Evolutionary conservation across 2,888 invertebrate genomes (phyloP).

Genomic region (Drosophila diplacantha): DNA sequence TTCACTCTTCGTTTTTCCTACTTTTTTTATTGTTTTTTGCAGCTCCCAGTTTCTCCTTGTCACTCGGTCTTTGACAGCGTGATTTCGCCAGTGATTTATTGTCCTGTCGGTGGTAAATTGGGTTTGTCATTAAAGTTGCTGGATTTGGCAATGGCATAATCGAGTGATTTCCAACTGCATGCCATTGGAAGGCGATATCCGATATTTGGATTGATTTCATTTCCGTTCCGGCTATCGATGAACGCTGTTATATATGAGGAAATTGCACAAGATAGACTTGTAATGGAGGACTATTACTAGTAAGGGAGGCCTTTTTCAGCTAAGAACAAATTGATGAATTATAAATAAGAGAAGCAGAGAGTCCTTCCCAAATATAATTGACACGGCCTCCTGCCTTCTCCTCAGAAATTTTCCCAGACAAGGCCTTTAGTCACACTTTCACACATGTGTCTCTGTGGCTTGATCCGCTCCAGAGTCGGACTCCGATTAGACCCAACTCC

Average conservation of each 20-base stretch:
- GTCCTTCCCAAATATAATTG: neutral
- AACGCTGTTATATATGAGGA: neutral
- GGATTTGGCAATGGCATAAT: conserved; percentile 46
- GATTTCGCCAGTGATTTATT: conserved; percentile 69
- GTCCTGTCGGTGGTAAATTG: conserved; percentile 54
- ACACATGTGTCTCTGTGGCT: conserved; percentile 47
- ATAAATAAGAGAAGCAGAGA: neutral
- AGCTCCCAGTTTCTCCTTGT: conserved; percentile 30
- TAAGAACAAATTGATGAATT: neutral
- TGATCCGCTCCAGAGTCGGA: conserved; percentile 17
- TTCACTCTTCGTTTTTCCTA: conserved; percentile 11
- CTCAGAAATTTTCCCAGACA: conserved; percentile 8
- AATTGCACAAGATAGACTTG: neutral
- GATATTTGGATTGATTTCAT: conserved; percentile 8
- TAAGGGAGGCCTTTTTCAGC: too few species aligned
- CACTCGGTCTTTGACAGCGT: conserved; percentile 63
- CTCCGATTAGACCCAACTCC: conserved; percentile 9
- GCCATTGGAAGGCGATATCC: conserved; percentile 1
- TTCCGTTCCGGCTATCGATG: neutral
- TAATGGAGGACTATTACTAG: neutral
- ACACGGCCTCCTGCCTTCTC: neutral
- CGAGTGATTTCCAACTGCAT: conserved; percentile 38
- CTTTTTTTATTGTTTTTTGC: conserved; percentile 4
- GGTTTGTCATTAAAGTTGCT: conserved; percentile 63
- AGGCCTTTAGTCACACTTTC: conserved; percentile 52